Evolutionary conservation across 2,797 vertebrate genomes (phyloP).

Genomic region (Pangasius krempfi): DNA sequence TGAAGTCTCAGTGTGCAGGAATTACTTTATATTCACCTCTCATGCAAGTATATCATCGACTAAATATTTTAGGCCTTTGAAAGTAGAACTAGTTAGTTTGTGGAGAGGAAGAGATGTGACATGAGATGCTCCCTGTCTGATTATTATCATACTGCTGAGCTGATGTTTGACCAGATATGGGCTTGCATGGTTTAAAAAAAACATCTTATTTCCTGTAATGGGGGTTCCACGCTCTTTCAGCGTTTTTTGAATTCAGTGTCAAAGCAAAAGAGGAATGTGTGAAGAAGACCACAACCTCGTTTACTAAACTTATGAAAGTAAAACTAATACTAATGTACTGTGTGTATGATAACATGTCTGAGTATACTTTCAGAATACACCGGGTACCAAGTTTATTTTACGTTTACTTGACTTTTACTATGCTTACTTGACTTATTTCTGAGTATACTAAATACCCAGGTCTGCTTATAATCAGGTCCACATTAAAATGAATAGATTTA

Average conservation of each 20-base stretch:
- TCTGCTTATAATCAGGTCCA: not conserved
- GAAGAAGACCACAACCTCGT: not conserved
- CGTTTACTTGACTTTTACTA: not conserved
- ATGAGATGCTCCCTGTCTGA: constrained; percentile 19
- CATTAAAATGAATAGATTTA: not conserved
- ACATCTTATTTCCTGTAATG: constrained; percentile 16
- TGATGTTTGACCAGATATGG: not conserved
- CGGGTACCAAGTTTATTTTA: too few relatives aligned
- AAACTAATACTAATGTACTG: not conserved
- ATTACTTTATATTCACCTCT: too few relatives aligned
- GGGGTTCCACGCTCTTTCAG: not conserved
- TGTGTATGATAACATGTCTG: not conserved
- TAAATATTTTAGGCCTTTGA: not conserved
- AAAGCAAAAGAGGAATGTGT: not conserved
- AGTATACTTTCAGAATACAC: not conserved
- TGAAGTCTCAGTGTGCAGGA: not conserved
- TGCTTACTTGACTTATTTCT: not conserved
- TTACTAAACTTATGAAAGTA: not conserved
- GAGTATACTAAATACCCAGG: not conserved
- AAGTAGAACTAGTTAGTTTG: not conserved
- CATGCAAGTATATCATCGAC: not conserved
- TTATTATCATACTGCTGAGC: constrained; percentile 26
- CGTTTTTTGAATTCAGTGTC: not conserved
- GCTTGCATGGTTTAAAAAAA: not conserved
- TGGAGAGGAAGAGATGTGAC: not conserved